Conservation (phyloP, 2,113 vertebrate genomes). For the Ardeotis arabs region DNA sequence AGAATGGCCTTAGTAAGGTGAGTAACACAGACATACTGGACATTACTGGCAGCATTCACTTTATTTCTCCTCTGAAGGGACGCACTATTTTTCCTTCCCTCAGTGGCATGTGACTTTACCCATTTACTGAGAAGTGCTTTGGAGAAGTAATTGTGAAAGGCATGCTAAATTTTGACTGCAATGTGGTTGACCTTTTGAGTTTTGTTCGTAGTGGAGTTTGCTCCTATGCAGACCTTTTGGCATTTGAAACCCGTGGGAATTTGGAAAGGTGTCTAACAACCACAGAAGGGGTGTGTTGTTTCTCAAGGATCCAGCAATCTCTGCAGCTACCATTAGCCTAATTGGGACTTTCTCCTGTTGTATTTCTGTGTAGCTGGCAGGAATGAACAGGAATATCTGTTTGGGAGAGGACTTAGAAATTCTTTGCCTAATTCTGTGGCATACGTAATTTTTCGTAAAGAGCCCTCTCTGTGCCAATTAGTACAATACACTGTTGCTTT, state of each 20-base stretch:
- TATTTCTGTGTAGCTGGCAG: not conserved
- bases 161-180: not conserved
- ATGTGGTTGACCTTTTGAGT: not conserved
- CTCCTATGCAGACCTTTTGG: not conserved
- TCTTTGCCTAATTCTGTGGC: not conserved
- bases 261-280: not conserved
- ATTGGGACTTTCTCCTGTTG: not conserved
- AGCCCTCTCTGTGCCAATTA: not conserved
- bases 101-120: not conserved
- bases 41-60: accelerated
- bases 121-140: not conserved
- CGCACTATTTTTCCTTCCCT: not conserved
- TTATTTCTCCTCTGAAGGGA: not conserved
- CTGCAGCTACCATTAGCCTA: not conserved
- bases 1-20: not conserved
- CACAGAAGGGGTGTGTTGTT: not conserved
- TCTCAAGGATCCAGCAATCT: not conserved
- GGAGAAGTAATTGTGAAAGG: not conserved
- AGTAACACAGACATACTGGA: not conserved
- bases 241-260: not conserved
- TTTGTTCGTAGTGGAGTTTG: not conserved
- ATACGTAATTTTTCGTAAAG: not conserved
- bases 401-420: not conserved
- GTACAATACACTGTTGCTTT: not conserved
- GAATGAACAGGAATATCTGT: not conserved